Percentiles rank a stretch among this genome's conserved stretches.
phyloP scores from a whole-genome alignment of 35 echinoderm and acorn worm genomes.

The Apostichopus parvimensis region DNA sequence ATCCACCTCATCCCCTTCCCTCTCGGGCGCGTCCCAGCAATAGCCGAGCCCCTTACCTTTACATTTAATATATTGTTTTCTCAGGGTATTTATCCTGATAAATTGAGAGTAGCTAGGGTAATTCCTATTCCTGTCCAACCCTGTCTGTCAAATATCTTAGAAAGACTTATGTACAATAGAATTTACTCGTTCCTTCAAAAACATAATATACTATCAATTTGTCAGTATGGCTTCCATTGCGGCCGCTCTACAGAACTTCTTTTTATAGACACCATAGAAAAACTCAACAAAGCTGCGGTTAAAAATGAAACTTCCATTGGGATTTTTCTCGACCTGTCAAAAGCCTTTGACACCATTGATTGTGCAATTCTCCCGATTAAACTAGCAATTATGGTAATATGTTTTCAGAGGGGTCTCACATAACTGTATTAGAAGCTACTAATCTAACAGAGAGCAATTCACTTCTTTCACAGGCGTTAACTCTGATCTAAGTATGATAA shows the following conservation, averaged over 20 bases:
- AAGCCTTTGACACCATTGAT: conserved; percentile 5
- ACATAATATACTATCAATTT: neutral
- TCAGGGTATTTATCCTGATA: neutral
- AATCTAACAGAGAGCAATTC: no score
- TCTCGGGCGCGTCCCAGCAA: no score
- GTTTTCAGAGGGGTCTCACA: neutral
- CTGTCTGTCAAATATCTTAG: conserved; percentile 8
- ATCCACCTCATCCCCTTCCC: no score
- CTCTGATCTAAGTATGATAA: neutral
- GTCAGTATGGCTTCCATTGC: neutral
- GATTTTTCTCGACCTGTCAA: no score
- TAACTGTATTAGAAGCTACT: neutral
- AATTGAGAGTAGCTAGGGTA: conserved; percentile 13
- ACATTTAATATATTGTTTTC: neutral
- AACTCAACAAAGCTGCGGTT: neutral
- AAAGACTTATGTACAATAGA: conserved; percentile 21
- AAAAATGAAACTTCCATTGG: no score
- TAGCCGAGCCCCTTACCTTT: neutral
- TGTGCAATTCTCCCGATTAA: neutral
- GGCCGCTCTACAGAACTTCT: neutral
- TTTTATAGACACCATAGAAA: neutral
- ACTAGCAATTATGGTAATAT: neutral
- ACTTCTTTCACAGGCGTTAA: conserved; percentile 15
- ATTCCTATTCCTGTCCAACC: conserved; percentile 4
- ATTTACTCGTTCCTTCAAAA: neutral